Evolutionary conservation across 2,797 vertebrate species (phyloP), one percentile per base, ranked within the genome.

Genomic region (Chaetodon trifasciatus): DNA sequence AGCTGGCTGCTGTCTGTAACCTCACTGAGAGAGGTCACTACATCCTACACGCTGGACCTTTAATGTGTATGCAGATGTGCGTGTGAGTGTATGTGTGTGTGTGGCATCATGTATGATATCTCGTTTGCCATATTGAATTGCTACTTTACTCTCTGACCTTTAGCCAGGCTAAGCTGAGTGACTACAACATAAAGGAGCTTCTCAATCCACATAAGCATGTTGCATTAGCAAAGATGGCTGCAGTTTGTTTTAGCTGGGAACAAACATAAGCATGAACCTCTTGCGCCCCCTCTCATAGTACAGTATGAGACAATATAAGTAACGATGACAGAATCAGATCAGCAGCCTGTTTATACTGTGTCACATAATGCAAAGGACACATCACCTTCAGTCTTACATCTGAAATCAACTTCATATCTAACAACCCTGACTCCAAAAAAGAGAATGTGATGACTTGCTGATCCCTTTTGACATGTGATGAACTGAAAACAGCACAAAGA

Each of bases 141-240:
- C 76, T 37, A 1, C n/a, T 62, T 79, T 24, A 44, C 70, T 42
- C 70, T 85, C 50, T 89, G 82, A 86, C 88, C 88, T 90, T 88
- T 62, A 73, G 55, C 74, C 42, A 9, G 21, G 32, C 23, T 42
- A 10, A 52, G 63, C 50, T 10, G 53, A 66, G 44, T 21, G 2
- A 13, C 49, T 23, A 32, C 44, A 76, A n/a, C 68, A 37, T 13
- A 39, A 37, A 60, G 23, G n/a, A 39, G 46, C 24, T 35, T 23
- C 40, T 35, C 17, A 6, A 12, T 12, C 32, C 35, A 52, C n/a
- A 64, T 0, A 19, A 6, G 11, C 19, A 42, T 39, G 6, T 17
- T 46, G 53, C 52, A 42, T 44, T 32, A 15, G 44, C 5, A 23
- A 15, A 57, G 35, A 21, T 42, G 35, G 23, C 11, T 10, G 24